Percentiles rank a stretch among this genome's conserved stretches.
phyloP scores from a whole-genome alignment of 37 sponge, comb jelly and placozoan genomes.

The Spongilla lacustris region DNA sequence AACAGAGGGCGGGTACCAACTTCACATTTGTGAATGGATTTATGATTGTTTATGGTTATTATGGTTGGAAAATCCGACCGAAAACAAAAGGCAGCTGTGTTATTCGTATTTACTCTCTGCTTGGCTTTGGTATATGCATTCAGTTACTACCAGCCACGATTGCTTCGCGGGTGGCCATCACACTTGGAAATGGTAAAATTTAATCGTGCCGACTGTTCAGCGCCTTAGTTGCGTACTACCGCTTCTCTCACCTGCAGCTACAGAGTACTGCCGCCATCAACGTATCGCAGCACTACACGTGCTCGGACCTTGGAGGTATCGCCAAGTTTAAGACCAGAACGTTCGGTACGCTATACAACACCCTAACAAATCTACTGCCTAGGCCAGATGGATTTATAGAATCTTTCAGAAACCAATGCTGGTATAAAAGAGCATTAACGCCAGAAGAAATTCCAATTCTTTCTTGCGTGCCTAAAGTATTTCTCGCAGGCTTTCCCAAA shows the following conservation, averaged over 20 bases:
- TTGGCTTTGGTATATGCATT: not conserved
- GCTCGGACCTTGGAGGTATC: not conserved
- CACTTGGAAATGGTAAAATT: not conserved
- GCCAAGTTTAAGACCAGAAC: not conserved
- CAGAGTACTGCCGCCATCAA: not conserved
- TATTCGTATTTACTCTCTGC: not conserved
- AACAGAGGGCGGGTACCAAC: too few species aligned
- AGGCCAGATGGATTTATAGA: not conserved
- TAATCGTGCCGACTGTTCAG: not conserved
- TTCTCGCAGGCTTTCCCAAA: constrained; percentile 66
- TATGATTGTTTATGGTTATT: too few species aligned
- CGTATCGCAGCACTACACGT: not conserved
- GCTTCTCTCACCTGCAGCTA: not conserved
- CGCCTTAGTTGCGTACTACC: not conserved
- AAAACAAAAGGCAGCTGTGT: not conserved
- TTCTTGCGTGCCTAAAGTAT: constrained; percentile 63
- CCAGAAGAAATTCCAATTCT: not conserved
- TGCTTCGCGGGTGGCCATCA: not conserved
- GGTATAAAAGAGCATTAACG: not conserved
- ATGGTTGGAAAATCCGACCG: not conserved
- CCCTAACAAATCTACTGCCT: not conserved
- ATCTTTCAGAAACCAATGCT: not conserved
- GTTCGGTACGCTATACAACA: not conserved
- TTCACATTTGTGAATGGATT: too few species aligned
- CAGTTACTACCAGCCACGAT: not conserved